A percentile compares a stretch with the other conserved stretches of the same genome.
Evolutionary conservation across 2,113 vertebrate species (phyloP).

Genomic region (Apodemus sylvaticus): DNA sequence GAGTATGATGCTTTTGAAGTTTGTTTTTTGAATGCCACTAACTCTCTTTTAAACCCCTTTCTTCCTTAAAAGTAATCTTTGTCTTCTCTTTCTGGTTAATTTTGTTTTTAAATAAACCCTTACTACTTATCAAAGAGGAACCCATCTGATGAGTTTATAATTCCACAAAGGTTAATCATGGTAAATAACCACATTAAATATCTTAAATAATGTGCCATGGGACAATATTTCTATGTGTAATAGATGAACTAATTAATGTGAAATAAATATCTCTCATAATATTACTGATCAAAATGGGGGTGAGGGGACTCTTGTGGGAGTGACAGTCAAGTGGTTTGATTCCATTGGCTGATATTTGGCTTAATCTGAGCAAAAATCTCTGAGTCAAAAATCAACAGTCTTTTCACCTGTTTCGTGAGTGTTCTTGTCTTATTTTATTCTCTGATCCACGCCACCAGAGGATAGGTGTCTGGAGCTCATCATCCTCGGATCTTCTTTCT

Average conservation of each 20-base stretch:
- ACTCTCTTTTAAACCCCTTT: not conserved
- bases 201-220: not conserved
- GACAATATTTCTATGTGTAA: not conserved
- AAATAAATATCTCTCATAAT: not conserved
- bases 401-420: not conserved
- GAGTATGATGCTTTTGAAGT: not conserved
- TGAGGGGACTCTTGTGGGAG: not conserved
- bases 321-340: rapidly evolving
- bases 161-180: not conserved
- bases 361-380: not conserved
- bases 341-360: not conserved
- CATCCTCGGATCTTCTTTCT: not conserved
- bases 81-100: not conserved
- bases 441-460: not conserved
- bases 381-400: not conserved
- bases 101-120: not conserved
- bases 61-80: not conserved
- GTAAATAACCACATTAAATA: not conserved
- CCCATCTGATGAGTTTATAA: not conserved
- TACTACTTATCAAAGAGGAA: not conserved
- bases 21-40: not conserved
- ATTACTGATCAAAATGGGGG: not conserved
- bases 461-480: not conserved
- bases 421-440: not conserved
- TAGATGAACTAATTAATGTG: not conserved